Percentiles rank a stretch among this genome's conserved stretches.
These are phyloP conservation scores for Gobio occitaniae DNA, from an alignment of 2,797 vertebrate genomes.

Conservation along the genomic window DNA sequence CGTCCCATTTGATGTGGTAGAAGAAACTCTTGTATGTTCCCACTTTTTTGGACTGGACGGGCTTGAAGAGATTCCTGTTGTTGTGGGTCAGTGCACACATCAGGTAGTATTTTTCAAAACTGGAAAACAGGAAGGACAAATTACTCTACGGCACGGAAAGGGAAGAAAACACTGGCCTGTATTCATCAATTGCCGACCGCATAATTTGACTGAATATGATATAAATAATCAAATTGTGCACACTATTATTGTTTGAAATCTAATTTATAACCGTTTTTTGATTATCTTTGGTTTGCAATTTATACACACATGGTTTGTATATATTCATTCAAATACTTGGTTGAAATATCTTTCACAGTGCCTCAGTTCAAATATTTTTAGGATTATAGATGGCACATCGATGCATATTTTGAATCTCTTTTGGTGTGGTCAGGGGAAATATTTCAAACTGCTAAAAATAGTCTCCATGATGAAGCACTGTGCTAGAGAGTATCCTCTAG, in stretches of 20 bases:
- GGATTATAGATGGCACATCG: neutral
- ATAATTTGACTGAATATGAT: neutral
- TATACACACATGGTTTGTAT: neutral
- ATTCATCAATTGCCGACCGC: neutral
- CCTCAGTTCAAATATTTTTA: neutral
- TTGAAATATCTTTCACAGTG: neutral
- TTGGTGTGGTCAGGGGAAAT: constrained; percentile 10
- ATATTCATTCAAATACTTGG: neutral
- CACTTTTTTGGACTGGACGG: constrained; percentile 96
- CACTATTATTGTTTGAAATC: neutral
- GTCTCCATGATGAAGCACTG: neutral
- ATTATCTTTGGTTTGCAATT: neutral
- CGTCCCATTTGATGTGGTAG: constrained; percentile 98
- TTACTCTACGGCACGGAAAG: neutral
- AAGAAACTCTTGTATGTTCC: constrained; percentile 97
- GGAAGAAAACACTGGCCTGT: constrained; percentile 23
- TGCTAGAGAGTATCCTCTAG: neutral
- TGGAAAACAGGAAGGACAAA: constrained; percentile 67
- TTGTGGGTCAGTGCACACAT: constrained; percentile 94
- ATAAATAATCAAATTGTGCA: neutral
- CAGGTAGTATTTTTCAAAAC: constrained; percentile 97
- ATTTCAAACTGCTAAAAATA: constrained; percentile 24
- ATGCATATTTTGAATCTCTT: constrained; percentile 17
- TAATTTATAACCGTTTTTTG: neutral
- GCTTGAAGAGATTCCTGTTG: constrained; percentile 94